Percentiles rank a stretch among this genome's conserved stretches.
Evolutionary conservation across 2,113 vertebrate genomes (phyloP).

Genomic region (Centropristis striata): DNA sequence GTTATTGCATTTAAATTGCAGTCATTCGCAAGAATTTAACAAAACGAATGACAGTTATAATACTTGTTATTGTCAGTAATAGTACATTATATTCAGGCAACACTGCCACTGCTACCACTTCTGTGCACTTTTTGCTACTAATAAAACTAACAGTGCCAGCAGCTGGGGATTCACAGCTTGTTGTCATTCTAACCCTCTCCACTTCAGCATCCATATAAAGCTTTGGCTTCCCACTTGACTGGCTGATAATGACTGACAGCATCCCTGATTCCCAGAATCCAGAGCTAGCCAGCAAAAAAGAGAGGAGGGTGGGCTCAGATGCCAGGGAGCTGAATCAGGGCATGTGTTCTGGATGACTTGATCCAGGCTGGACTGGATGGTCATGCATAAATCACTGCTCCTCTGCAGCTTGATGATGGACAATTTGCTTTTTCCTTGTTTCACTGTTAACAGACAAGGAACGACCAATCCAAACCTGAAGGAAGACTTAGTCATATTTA

Average conservation of each 20-base stretch:
- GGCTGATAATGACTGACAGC: conserved; percentile 68
- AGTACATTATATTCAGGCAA: background rate
- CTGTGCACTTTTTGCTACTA: conserved; percentile 9
- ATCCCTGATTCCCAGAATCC: conserved; percentile 67
- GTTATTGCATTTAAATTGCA: background rate
- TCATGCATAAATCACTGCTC: conserved; percentile 54
- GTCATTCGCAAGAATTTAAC: no score
- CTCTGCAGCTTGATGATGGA: conserved; percentile 42
- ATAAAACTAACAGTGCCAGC: conserved; percentile 48
- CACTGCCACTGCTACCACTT: background rate
- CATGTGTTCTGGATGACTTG: conserved; percentile 61
- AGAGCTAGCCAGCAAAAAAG: conserved; percentile 29
- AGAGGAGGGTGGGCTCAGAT: conserved; percentile 44
- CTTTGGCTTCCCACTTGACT: conserved; percentile 57
- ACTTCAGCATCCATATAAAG: conserved; percentile 58
- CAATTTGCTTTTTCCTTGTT: conserved; percentile 54
- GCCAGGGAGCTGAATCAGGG: conserved; percentile 56
- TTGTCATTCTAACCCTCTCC: conserved; percentile 38
- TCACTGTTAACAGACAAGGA: conserved; percentile 46
- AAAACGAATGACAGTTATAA: background rate
- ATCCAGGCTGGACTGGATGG: conserved; percentile 17
- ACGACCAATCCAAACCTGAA: conserved; percentile 6
- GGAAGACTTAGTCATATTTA: conserved; percentile 27
- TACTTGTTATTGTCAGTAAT: background rate
- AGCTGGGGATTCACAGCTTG: conserved; percentile 40